Base-by-base conservation (phyloP, 1,140 invertebrate species). In the Ctenoplectra terminalis region DNA sequence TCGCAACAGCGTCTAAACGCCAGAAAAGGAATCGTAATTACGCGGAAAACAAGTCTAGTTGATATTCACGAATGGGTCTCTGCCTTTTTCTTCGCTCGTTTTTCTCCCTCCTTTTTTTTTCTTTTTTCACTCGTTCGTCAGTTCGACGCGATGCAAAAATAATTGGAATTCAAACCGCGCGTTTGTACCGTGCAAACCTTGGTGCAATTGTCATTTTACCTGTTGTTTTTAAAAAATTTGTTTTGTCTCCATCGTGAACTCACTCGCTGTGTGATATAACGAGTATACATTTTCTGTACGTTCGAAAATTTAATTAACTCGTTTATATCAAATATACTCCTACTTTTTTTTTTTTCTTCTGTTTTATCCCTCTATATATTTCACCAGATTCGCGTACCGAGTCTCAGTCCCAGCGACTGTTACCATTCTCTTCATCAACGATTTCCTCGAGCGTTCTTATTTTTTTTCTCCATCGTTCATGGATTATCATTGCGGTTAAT, bases 11-110 rank as follows among this genome's bases (percentile, higher is more conserved):
- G 48, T 56, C 63, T 63, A 37, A 31, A n/a, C 64, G n/a, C 46
- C 82, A 66, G 56, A 60, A 84, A 81, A 84, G 78, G 82, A 84
- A 82, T 75, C 61, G 81, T 64, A 83, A 83, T 83, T 79, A 61
- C 50, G 60, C 76, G 81, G 81, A 80, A 80, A 83, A 83, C 67
- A 70, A 83, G 80, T 67, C 46, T 43, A 9, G 31, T 77, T 26
- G 69, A 80, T 73, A 46, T 72, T 72, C 31, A 20, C 58, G 8
- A 37, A 63, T 56, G 46, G 1, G 69, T 72, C 46, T 63, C 1
- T 29, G 6, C 6, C 54, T 70, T 34, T 34, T 69, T 58, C 17
- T 46, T 26, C 34, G 61, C 9, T 58, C n/a, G 1, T 23, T 4
- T 31, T 34, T 60, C 40, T 26, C 13, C 70, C 40, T 26, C 17